Evolutionary conservation across 2,888 invertebrate genomes (phyloP).

Genomic region (Reticulitermes lucifugus): DNA sequence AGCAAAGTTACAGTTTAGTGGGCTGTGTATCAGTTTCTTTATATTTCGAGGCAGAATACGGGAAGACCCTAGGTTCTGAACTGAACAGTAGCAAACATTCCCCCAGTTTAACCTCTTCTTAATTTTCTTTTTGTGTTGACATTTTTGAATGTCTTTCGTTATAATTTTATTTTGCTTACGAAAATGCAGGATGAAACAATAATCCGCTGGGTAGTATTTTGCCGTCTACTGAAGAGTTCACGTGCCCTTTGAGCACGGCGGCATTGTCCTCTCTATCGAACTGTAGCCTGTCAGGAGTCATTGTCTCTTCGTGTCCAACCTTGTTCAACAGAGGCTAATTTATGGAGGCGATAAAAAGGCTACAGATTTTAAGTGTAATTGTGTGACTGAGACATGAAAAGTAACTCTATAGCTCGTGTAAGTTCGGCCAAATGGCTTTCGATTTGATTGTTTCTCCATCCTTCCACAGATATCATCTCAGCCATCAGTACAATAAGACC

Average conservation of each 20-base stretch:
- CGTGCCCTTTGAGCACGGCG: neutral
- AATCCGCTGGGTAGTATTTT: neutral
- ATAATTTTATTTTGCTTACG: too few relatives aligned
- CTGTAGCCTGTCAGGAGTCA: neutral
- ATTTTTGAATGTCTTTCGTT: too few relatives aligned
- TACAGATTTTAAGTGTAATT: neutral
- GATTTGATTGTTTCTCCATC: neutral
- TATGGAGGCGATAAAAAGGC: neutral
- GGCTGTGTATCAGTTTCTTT: too few relatives aligned
- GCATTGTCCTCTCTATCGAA: neutral
- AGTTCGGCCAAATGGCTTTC: neutral
- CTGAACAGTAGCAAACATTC: too few relatives aligned
- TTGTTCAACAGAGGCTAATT: neutral
- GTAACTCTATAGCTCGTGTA: neutral
- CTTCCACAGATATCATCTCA: neutral
- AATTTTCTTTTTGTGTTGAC: too few relatives aligned
- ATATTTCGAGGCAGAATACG: too few relatives aligned
- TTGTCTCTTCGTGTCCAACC: neutral
- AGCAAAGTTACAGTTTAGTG: too few relatives aligned
- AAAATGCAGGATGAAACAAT: neutral
- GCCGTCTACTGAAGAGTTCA: neutral
- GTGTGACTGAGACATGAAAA: neutral
- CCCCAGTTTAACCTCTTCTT: too few relatives aligned
- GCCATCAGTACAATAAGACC: neutral
- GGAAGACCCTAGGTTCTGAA: too few relatives aligned